Evolutionary conservation across 2,888 invertebrate genomes (phyloP).

Genomic region (Andrena trimmerana): DNA sequence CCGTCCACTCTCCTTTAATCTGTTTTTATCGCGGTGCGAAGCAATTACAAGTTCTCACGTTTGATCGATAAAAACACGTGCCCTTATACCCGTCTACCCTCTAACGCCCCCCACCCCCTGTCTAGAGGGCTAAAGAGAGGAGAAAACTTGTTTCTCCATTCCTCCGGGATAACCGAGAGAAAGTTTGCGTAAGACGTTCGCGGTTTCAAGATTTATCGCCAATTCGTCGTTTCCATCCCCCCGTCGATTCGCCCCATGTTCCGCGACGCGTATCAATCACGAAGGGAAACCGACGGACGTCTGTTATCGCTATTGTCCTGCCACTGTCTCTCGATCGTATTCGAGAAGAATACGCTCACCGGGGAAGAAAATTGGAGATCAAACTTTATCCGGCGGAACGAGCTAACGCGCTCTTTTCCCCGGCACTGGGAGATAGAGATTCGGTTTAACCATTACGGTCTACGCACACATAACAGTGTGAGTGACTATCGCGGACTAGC

Average conservation of each 20-base stretch:
- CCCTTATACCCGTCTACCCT: no score
- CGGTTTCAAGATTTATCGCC: slow-evolving; percentile 20
- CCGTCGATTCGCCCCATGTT: not conserved
- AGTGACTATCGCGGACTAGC: no score
- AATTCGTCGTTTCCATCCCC: not conserved
- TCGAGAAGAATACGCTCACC: no score
- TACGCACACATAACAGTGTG: no score
- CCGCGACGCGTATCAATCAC: slow-evolving; percentile 34
- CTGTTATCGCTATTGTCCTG: slow-evolving; percentile 1
- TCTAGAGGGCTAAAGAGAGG: no score
- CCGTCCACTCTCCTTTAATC: not conserved
- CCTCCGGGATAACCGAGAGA: not conserved
- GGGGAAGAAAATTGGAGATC: not conserved
- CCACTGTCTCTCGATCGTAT: no score
- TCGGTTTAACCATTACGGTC: no score
- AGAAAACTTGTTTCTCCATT: not conserved
- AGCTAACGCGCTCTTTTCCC: no score
- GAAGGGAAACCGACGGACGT: not conserved
- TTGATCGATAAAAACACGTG: slow-evolving; percentile 31
- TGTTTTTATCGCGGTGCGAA: not conserved
- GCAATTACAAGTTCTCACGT: slow-evolving; percentile 34
- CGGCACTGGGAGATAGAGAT: no score
- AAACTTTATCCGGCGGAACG: not conserved
- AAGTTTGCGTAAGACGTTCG: not conserved
- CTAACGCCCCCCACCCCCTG: no score